Evolutionary conservation across 2,797 vertebrate species (phyloP).

Genomic region (Poecile montanus): DNA sequence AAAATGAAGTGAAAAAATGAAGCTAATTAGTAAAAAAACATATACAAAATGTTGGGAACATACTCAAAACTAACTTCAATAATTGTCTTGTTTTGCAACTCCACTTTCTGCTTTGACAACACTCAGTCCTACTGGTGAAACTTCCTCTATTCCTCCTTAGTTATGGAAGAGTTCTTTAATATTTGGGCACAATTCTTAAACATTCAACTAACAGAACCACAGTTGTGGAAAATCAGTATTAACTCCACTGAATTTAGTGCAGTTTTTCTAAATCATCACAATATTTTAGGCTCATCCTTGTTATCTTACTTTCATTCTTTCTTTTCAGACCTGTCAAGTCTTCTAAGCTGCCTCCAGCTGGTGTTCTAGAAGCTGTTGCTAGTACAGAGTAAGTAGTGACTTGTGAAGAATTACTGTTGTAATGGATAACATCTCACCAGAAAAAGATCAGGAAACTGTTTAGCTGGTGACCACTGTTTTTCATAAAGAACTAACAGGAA

Average conservation of each 20-base stretch:
- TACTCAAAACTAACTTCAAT: neutral
- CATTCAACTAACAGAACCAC: neutral
- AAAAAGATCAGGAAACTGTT: neutral
- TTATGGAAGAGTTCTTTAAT: neutral
- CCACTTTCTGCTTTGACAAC: neutral
- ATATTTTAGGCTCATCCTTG: neutral
- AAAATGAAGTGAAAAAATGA: neutral
- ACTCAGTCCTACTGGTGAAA: neutral
- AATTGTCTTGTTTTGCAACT: neutral
- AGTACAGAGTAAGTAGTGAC: slow-evolving; percentile 79
- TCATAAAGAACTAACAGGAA: neutral
- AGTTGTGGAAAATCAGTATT: neutral
- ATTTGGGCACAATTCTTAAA: neutral
- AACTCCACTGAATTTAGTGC: neutral
- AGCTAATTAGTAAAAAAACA: neutral
- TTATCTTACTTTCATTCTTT: slow-evolving; percentile 1
- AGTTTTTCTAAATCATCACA: neutral
- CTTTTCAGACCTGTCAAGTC: slow-evolving; percentile 80
- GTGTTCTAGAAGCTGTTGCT: slow-evolving; percentile 68
- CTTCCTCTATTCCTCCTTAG: neutral
- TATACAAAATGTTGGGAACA: neutral
- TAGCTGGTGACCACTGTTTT: neutral
- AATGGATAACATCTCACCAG: neutral
- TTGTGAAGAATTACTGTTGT: neutral
- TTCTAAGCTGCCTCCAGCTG: slow-evolving; percentile 73